Evolutionary conservation across 2,113 vertebrate genomes (phyloP), one percentile per base, ranked within the genome.

Genomic region (Fregetta grallaria): DNA sequence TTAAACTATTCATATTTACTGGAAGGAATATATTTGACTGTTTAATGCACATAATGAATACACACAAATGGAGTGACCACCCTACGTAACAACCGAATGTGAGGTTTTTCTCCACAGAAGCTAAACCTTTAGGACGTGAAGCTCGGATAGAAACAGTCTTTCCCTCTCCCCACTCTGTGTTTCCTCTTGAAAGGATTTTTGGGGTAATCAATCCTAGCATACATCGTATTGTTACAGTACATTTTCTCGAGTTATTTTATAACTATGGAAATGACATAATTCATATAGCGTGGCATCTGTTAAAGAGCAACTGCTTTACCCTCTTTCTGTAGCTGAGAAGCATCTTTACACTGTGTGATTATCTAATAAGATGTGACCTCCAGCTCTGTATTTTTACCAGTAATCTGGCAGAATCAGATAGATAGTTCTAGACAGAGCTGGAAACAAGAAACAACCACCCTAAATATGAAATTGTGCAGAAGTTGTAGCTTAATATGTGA

Each of bases 1-100:
- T 97, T 98, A 97, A 97, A 94, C 91, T 92, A 86, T 79, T 92
- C 73, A 83, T 96, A 96, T 96, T 96, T 97, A 97, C 90, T 97
- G 91, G 92, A 88, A 97, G 88, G 47, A 80, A 82, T 94, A 71
- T 95, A 93, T 97, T 92, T 96, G 55, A 88, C 92, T 96, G 86
- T 84, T 96, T 96, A 96, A 96, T 73, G 90, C 4, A 3, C 63
- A 89, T 70, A 97, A 97, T 90, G 76, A 71, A 96, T 90, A 90
- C 49, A 90, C 49, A 94, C 71, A 96, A 95, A 88, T 78, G 59
- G 61, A 96, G 79, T 96, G 95, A 95, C 93, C 83, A 86, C 42
- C 62, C 10, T 21, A 95, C 7, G 8, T 89, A 96, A 96, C n/a
- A 92, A 85, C 61, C 21, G 10, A 96, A 96, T 38, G 56, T 36